Conservation (phyloP, 2,888 invertebrate species). For the Lasioglossum lativentre region DNA sequence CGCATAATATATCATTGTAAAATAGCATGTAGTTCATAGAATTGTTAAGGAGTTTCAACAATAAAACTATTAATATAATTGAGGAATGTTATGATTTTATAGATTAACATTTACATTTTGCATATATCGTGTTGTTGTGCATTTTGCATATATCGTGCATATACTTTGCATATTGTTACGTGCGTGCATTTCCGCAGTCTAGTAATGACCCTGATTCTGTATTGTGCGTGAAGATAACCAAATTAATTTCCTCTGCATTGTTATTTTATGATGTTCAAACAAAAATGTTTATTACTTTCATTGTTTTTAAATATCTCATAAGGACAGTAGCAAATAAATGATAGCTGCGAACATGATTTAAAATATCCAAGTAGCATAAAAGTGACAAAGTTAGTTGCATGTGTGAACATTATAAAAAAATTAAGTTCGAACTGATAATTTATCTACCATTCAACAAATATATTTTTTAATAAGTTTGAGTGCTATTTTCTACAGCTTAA, state of each 20-base stretch:
- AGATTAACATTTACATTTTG: not conserved
- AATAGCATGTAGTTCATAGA: not conserved
- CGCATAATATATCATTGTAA: not conserved
- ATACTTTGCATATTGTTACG: not conserved
- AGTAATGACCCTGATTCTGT: not conserved
- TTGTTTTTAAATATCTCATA: not conserved
- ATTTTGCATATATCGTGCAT: not conserved
- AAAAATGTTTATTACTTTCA: not conserved
- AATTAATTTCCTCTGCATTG: not conserved
- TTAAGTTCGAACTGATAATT: too few species aligned
- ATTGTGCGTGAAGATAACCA: not conserved
- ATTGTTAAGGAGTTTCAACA: not conserved
- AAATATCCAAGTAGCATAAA: not conserved
- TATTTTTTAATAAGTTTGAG: too few species aligned
- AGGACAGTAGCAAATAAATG: not conserved
- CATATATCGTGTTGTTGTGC: not conserved
- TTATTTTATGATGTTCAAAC: not conserved
- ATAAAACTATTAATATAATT: not conserved
- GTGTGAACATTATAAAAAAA: not conserved
- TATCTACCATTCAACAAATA: too few species aligned
- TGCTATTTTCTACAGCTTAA: not conserved
- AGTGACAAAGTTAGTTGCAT: not conserved
- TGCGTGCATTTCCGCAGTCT: not conserved
- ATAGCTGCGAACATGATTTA: not conserved
- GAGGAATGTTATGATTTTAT: not conserved